Evolutionary conservation across 2,888 invertebrate species (phyloP), one percentile per base, ranked within the genome.

Genomic region (Meteorus cinctellus): DNA sequence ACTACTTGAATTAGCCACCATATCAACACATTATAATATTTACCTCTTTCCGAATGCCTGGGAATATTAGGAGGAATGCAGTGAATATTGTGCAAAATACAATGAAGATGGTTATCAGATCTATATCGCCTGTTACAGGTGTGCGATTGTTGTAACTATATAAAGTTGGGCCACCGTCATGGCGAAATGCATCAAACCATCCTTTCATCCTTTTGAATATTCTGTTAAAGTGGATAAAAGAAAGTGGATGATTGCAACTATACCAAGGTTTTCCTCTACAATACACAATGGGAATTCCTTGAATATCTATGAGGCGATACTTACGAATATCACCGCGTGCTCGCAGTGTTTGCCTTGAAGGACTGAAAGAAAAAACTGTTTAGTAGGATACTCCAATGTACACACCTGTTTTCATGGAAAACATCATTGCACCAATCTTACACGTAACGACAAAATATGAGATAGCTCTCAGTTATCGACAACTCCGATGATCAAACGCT

Each of bases 161-260:
- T 82, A 98, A 94, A 85, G 98, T 98, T 83, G 98, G 98, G 84
- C 97, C 98, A 89, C 98, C 98, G 92, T 97, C 96, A 91, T 95
- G 95, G 89, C 98, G 96, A 92, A 98, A 98, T 82, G 97, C 97
- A 91, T 97, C 97, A 91, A 98, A 98, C 97, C 97, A 97, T 91
- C 97, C 97, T 93, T 94, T 96, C 96, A 96, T 96, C 91, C 91
- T 93, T 90, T 48, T 5, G 2, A 14, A 16, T 16, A 48, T 74
- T 51, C 10, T 34, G 48, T 27, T 51, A 14, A 16, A 29, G 59
- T 10, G 70, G 16, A 36, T 2, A 5, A 60, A 4, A n/a, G 27
- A 31, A 27, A 6, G 12, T 29, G 12, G 12, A 41, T 34, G 8
- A 2, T 12, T 12, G 2, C 12, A 0, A 12, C 41, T 12, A 41